A percentile compares a stretch with the other conserved stretches of the same genome.
Conservation (phyloP, 1,140 invertebrate species). For the Steinernema feltiae region DNA sequence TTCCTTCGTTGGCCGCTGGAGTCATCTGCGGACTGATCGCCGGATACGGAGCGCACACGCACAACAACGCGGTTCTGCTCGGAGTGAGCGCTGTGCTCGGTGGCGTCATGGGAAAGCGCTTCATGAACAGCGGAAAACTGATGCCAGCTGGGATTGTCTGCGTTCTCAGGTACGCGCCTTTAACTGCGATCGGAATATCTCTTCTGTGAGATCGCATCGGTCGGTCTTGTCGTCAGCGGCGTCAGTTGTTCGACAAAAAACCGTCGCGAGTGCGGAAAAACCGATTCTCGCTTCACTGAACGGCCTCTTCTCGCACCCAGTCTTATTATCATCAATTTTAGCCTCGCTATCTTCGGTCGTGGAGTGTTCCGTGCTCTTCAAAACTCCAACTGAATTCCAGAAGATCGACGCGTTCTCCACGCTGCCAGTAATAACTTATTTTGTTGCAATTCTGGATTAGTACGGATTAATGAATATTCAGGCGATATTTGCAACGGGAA, state of each 20-base stretch:
- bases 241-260: neutral
- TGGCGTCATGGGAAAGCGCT: conserved; percentile 7
- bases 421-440: neutral
- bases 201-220: too few relatives aligned
- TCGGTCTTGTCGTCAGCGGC: neutral
- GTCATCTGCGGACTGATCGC: neutral
- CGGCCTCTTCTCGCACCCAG: too few relatives aligned
- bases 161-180: neutral
- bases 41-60: neutral
- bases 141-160: neutral
- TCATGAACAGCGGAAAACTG: neutral
- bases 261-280: neutral
- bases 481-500: neutral
- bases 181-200: neutral
- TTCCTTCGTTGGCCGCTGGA: neutral
- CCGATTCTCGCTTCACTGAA: too few relatives aligned
- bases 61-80: neutral
- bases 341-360: neutral
- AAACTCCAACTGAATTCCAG: neutral
- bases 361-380: neutral
- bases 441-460: neutral
- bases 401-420: too few relatives aligned
- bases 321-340: too few relatives aligned
- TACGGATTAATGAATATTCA: conserved; percentile 2
- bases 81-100: neutral